These are phyloP conservation scores for Columbina picui DNA, from an alignment of 2,113 vertebrate genomes.

Conservation along the genomic window DNA sequence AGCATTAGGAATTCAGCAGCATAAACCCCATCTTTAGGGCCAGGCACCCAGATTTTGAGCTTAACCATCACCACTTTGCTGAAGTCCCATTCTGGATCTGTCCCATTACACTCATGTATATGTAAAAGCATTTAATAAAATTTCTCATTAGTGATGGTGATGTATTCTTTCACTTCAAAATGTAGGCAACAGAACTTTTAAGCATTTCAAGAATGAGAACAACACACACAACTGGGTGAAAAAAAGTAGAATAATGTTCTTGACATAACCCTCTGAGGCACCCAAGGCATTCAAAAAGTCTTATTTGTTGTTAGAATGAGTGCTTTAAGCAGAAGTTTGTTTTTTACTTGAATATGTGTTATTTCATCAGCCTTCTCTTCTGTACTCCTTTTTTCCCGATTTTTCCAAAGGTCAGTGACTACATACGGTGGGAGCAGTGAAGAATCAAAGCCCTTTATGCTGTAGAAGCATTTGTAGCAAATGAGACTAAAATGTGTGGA, in stretches of 20 bases:
- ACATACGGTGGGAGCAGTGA: neutral
- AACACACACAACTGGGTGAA: neutral
- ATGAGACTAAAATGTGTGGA: neutral
- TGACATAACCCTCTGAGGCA: neutral
- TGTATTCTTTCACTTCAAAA: neutral
- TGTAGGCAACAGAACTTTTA: neutral
- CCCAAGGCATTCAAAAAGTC: neutral
- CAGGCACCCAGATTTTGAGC: neutral
- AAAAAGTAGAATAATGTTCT: neutral
- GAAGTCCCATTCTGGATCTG: neutral
- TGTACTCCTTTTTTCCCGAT: neutral
- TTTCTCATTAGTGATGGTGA: neutral
- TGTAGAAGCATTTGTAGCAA: neutral
- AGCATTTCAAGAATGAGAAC: neutral
- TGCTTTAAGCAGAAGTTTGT: neutral
- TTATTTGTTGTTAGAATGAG: neutral
- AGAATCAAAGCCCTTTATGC: neutral
- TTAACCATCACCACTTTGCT: neutral
- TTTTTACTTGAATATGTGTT: neutral
- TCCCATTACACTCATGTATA: neutral
- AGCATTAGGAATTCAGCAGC: neutral
- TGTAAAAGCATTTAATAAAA: neutral
- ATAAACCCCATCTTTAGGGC: neutral
- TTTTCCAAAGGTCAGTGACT: neutral
- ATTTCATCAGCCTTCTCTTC: neutral